phyloP scores from a whole-genome alignment of 2,113 vertebrate genomes.

The Hemicordylus capensis region DNA sequence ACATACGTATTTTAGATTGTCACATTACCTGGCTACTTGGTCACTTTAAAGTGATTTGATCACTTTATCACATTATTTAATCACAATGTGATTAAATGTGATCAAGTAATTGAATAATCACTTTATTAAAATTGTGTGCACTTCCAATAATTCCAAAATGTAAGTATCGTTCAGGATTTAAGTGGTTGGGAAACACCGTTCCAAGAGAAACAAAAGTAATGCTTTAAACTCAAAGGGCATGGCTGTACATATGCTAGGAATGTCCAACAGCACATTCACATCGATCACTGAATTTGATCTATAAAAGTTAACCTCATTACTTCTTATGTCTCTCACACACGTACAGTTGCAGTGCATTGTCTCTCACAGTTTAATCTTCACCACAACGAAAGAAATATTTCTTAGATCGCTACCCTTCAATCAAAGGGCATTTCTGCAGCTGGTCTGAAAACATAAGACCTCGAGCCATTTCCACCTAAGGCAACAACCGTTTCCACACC shows the following conservation, averaged over 20 bases:
- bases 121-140: too few species aligned
- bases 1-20: too few species aligned
- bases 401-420: not conserved
- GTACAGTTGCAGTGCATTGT: fast-evolving
- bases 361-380: not conserved
- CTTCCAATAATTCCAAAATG: too few species aligned
- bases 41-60: too few species aligned
- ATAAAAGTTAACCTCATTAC: not conserved
- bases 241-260: not conserved
- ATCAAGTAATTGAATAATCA: too few species aligned
- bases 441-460: constrained; percentile 70
- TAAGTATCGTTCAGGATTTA: too few species aligned
- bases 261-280: not conserved
- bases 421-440: constrained; percentile 53
- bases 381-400: not conserved
- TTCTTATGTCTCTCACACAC: not conserved
- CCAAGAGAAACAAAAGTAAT: too few species aligned
- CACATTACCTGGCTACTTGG: too few species aligned
- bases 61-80: too few species aligned
- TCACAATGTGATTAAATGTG: too few species aligned
- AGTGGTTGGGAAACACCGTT: too few species aligned
- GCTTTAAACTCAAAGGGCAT: not conserved
- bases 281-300: not conserved
- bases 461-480: constrained; percentile 67
- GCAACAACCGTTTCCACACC: constrained; percentile 68